A percentile compares a stretch with the other conserved stretches of the same genome.
phyloP scores from a whole-genome alignment of 1,140 invertebrate genomes.

The Leptestheria dahalacensis region DNA sequence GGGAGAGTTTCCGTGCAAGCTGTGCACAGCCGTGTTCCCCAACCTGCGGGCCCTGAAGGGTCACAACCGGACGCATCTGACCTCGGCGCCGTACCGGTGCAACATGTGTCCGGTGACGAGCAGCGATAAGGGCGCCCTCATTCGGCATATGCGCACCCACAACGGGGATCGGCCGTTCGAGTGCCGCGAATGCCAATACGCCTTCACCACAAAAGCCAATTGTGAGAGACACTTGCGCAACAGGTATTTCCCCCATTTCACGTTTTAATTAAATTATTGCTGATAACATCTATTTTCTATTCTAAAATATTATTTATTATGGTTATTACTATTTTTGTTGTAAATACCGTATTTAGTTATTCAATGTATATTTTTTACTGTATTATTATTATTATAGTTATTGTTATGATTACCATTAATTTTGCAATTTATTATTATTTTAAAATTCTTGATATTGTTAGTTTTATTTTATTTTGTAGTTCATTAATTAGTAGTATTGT shows the following conservation, averaged over 20 bases:
- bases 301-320: too few relatives aligned
- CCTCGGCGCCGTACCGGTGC: slow-evolving; percentile 52
- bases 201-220: slow-evolving; percentile 89
- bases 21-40: slow-evolving; percentile 67
- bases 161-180: slow-evolving; percentile 90
- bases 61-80: slow-evolving; percentile 34
- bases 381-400: too few relatives aligned
- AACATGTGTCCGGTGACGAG: slow-evolving; percentile 82
- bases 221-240: slow-evolving; percentile 80
- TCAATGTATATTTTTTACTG: too few relatives aligned
- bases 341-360: too few relatives aligned
- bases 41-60: slow-evolving; percentile 75
- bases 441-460: too few relatives aligned
- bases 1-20: slow-evolving; percentile 72
- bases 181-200: slow-evolving; percentile 82
- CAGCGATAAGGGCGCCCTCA: slow-evolving; percentile 73
- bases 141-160: slow-evolving; percentile 79
- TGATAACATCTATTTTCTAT: too few relatives aligned
- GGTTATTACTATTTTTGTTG: too few relatives aligned
- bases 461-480: too few relatives aligned
- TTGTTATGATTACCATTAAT: too few relatives aligned
- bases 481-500: too few relatives aligned
- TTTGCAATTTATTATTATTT: too few relatives aligned
- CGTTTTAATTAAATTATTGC: too few relatives aligned
- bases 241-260: slow-evolving; percentile 32